These are phyloP conservation scores for Eubasilissa regina DNA, from an alignment of 1,140 invertebrate genomes.

Conservation along the genomic window DNA sequence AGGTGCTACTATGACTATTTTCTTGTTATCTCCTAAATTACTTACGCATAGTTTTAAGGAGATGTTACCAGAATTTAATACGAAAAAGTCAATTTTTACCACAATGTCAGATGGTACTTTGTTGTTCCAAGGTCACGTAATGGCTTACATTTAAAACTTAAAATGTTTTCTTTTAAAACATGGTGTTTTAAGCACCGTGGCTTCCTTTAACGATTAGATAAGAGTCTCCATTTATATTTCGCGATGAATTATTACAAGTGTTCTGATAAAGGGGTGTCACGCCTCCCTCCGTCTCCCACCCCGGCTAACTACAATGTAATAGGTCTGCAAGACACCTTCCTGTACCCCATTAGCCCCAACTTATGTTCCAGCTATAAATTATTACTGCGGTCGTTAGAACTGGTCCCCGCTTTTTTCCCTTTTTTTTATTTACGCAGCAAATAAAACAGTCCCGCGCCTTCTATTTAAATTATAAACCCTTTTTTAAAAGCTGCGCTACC, in stretches of 20 bases:
- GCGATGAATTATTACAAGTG: conserved; percentile 34
- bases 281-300: conserved; percentile 6
- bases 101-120: no score
- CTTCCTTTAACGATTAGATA: conserved; percentile 34
- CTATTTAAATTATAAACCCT: conserved; percentile 43
- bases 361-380: conserved; percentile 45
- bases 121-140: no score
- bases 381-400: conserved; percentile 42
- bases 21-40: no score
- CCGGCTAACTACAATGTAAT: conserved; percentile 43
- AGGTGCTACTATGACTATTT: no score
- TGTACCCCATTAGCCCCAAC: conserved; percentile 57
- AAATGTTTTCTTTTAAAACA: no score
- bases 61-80: no score
- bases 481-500: conserved; percentile 26
- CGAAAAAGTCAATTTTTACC: no score
- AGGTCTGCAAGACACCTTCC: conserved; percentile 58
- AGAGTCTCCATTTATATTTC: conserved; percentile 23
- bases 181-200: conserved; percentile 3
- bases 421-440: conserved; percentile 44
- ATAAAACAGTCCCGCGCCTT: conserved; percentile 38
- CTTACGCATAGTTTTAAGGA: no score
- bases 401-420: conserved; percentile 28
- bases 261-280: conserved; percentile 36
- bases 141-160: no score